phyloP scores from a whole-genome alignment of 2,888 invertebrate species.

The Agriotes lineatus region DNA sequence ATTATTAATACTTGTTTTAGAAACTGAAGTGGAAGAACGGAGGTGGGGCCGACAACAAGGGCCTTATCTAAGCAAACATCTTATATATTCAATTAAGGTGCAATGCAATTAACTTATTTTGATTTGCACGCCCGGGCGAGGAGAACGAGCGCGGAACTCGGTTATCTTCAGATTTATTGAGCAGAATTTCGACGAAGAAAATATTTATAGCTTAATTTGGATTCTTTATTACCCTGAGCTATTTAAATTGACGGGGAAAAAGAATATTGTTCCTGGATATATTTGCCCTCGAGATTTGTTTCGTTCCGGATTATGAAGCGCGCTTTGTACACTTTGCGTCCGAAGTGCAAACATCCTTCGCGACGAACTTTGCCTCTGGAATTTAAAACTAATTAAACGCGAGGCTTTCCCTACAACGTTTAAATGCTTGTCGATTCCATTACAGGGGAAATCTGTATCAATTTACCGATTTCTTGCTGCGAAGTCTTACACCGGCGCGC shows the following conservation, averaged over 20 bases:
- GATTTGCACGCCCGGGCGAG: conserved; percentile 15
- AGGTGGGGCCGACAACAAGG: neutral
- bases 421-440: conserved; percentile 9
- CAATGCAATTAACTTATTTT: conserved; percentile 42
- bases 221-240: conserved; percentile 60
- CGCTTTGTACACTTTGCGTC: conserved; percentile 11
- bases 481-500: too few species aligned
- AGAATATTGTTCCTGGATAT: conserved; percentile 47
- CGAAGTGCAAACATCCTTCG: conserved; percentile 4
- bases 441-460: neutral
- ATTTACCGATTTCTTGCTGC: too few species aligned
- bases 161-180: conserved; percentile 60
- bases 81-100: conserved; percentile 34
- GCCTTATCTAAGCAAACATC: conserved; percentile 19
- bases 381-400: conserved; percentile 19
- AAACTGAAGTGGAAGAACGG: neutral
- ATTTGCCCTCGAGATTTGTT: conserved; percentile 30
- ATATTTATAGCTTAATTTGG: conserved; percentile 64
- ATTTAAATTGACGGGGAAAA: conserved; percentile 58
- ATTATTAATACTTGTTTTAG: neutral
- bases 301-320: conserved; percentile 24
- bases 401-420: conserved; percentile 12
- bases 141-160: conserved; percentile 43
- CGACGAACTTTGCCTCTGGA: neutral
- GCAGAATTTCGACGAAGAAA: conserved; percentile 62